Evolutionary conservation across 2,797 vertebrate genomes (phyloP), one percentile per base, ranked within the genome.

Genomic region (Coregonus suidteri): DNA sequence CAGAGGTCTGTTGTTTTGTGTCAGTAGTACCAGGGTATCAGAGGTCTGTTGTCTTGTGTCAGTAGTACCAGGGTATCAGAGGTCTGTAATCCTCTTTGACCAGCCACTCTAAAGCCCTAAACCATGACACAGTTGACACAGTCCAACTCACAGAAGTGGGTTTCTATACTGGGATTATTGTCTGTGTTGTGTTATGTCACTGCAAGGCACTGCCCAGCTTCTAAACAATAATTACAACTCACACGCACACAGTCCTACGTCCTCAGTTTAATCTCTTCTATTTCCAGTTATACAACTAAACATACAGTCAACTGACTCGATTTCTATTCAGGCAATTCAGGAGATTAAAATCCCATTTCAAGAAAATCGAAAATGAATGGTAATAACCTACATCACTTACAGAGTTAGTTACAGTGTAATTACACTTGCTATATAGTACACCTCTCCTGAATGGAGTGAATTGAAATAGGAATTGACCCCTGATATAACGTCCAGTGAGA

Each of bases 21-120:
- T 41, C 37, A 7, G 37, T 41, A 41, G 37, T 41, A 1, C 37
- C 37, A 41, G 37, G 0, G 6, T 41, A 1, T 41, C 0, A 41
- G 6, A 41, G 16, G 54, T 14, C 54, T 56, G 54, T 56, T 54
- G 53, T 54, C 5, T 59, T 16, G 54, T 59, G 54, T 59, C n/a
- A 4, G 54, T 59, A 16, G 54, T 4, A 2, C 20, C 74, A 7
- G 76, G 74, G 75, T 76, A 67, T 16, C 59, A 90, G 91, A 88
- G 84, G 78, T 89, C 72, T 70, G 79, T 89, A 89, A 91, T 88
- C 87, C 79, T 59, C 47, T 77, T 52, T 64, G 37, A 37, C 35
- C 62, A 30, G 59, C 18, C 64, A 66, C 34, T 31, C 67, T 66
- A 81, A 91, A 91, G 81, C 89, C 78, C 70, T 3, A 77, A 82